Conservation (phyloP, 2,797 vertebrate genomes). For the Nannoperca australis region DNA sequence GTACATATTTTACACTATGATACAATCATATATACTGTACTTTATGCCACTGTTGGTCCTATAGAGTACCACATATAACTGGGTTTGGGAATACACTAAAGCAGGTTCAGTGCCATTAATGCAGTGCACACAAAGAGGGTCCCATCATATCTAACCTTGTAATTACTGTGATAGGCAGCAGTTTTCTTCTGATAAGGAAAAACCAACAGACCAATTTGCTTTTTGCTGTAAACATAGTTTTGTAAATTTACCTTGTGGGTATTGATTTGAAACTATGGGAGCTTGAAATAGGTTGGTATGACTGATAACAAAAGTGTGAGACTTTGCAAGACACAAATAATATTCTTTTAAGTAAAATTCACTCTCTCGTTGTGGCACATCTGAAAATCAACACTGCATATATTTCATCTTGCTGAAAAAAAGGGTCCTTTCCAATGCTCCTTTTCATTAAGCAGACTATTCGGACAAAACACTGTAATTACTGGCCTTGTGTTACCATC, state of each 20-base stretch:
- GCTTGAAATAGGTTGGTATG: constrained; percentile 46
- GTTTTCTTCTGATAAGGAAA: constrained; percentile 36
- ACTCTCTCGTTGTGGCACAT: constrained; percentile 39
- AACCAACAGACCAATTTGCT: constrained; percentile 33
- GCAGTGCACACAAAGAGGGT: constrained; percentile 65
- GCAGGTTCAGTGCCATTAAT: constrained; percentile 70
- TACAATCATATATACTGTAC: constrained; percentile 86
- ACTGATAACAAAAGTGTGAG: constrained; percentile 46
- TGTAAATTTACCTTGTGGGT: constrained; percentile 26
- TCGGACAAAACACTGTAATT: constrained; percentile 52
- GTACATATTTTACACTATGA: constrained; percentile 89
- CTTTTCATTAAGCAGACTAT: constrained; percentile 44
- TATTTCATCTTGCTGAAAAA: constrained; percentile 42
- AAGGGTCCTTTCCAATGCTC: constrained; percentile 19
- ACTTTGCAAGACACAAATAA: constrained; percentile 41
- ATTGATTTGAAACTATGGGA: constrained; percentile 31
- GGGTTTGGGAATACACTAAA: constrained; percentile 63
- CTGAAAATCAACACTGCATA: constrained; percentile 50
- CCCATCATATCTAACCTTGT: constrained; percentile 53
- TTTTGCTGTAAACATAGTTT: constrained; percentile 65
- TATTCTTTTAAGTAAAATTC: constrained; percentile 35
- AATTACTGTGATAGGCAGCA: constrained; percentile 49
- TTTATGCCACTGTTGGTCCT: constrained; percentile 78
- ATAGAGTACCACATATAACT: constrained; percentile 74
- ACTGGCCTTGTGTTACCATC: constrained; percentile 44